Evolutionary conservation across 2,888 invertebrate genomes (phyloP).

Genomic region (Erannis defoliaria): DNA sequence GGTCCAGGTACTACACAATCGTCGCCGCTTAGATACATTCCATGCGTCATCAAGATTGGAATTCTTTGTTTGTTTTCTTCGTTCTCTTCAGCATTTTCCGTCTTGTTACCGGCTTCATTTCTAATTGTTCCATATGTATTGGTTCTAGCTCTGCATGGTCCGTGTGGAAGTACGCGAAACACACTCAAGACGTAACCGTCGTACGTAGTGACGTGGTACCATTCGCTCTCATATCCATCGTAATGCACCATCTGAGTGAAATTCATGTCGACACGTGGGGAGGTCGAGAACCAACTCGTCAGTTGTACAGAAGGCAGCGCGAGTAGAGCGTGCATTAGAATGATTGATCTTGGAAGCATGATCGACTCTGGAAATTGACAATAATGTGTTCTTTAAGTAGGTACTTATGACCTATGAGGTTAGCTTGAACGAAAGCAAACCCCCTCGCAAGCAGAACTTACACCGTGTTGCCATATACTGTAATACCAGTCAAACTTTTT

Average conservation of each 20-base stretch:
- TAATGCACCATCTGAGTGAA: constrained; percentile 50
- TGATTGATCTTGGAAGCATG: background rate
- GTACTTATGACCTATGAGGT: too few relatives aligned
- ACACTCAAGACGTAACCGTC: constrained; percentile 57
- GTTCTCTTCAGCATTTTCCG: too few relatives aligned
- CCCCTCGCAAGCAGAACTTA: too few relatives aligned
- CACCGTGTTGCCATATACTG: too few relatives aligned
- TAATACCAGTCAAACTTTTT: too few relatives aligned
- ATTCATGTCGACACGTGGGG: constrained; percentile 34
- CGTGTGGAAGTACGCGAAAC: constrained; percentile 44
- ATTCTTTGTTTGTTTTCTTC: background rate
- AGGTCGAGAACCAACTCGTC: background rate
- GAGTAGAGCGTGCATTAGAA: background rate
- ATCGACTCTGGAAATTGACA: background rate
- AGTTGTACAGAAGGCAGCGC: background rate
- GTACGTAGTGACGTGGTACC: constrained; percentile 49
- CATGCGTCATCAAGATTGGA: constrained; percentile 46
- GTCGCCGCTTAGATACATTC: constrained; percentile 50
- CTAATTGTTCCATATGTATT: constrained; percentile 25
- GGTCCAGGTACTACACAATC: constrained; percentile 54
- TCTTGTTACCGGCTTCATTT: background rate
- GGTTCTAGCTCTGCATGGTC: constrained; percentile 22
- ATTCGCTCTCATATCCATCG: constrained; percentile 50
- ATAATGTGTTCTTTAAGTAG: too few relatives aligned
- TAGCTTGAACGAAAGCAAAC: too few relatives aligned